Evolutionary conservation across 2,888 invertebrate genomes (phyloP).

Genomic region (Drosophila acutilabella): DNA sequence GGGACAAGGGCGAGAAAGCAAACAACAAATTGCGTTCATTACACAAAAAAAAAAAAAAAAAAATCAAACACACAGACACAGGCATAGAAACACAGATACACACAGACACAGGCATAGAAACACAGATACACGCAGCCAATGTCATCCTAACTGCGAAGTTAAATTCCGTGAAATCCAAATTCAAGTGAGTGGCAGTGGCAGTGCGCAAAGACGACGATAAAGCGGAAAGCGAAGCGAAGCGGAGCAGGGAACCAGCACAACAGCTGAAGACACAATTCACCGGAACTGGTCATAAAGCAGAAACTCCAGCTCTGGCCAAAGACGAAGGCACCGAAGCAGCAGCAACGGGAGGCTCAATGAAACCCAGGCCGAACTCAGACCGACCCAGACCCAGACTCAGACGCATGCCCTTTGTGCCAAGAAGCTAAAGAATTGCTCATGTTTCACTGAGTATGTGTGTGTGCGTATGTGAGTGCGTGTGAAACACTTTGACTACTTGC

Average conservation of each 20-base stretch:
- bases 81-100: too few relatives aligned
- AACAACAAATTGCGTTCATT: slow-evolving; percentile 53
- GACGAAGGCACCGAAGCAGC: slow-evolving; percentile 27
- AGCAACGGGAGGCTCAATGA: slow-evolving; percentile 28
- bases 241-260: slow-evolving; percentile 30
- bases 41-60: slow-evolving; percentile 56
- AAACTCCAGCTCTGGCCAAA: slow-evolving; percentile 50
- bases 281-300: slow-evolving; percentile 77
- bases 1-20: slow-evolving; percentile 20
- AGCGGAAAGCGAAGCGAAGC: background rate
- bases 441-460: slow-evolving; percentile 7
- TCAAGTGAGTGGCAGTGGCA: slow-evolving; percentile 65
- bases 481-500: slow-evolving; percentile 37
- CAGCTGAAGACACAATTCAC: slow-evolving; percentile 79
- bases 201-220: slow-evolving; percentile 29
- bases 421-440: slow-evolving; percentile 29
- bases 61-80: slow-evolving; percentile 23
- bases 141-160: slow-evolving; percentile 76
- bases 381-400: slow-evolving; percentile 44
- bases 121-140: slow-evolving; percentile 50
- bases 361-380: slow-evolving; percentile 38
- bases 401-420: slow-evolving; percentile 41
- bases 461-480: slow-evolving; percentile 11
- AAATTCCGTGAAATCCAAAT: slow-evolving; percentile 80
- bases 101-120: slow-evolving; percentile 14